phyloP scores from a whole-genome alignment of 2,113 vertebrate genomes.

The Epinephelus lanceolatus region DNA sequence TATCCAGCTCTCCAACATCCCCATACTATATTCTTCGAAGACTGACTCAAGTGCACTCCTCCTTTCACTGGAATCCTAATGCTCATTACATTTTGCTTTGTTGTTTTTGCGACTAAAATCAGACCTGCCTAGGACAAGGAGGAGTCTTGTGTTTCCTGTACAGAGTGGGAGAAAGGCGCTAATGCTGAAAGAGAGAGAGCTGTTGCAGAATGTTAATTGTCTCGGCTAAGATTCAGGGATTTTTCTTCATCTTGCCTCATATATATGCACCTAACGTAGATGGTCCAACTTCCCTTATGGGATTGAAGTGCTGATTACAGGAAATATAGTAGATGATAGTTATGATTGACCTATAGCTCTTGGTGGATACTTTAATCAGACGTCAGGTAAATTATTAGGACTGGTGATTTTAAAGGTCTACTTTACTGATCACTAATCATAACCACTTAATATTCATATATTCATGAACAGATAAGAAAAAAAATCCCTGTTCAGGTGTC shows the following conservation, averaged over 20 bases:
- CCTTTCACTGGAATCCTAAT: not conserved
- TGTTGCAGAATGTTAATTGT: conserved; percentile 3
- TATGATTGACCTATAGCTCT: conserved; percentile 21
- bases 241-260: not conserved
- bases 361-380: conserved; percentile 27
- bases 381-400: conserved; percentile 3
- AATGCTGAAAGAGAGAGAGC: not conserved
- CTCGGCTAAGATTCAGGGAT: not conserved
- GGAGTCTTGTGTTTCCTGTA: not conserved
- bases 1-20: not conserved
- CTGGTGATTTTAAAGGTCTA: not conserved
- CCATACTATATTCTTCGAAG: not conserved
- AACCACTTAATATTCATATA: not conserved
- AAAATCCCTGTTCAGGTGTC: not conserved
- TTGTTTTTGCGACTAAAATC: not conserved
- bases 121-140: not conserved
- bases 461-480: not conserved
- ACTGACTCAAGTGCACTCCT: not conserved
- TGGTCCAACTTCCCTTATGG: not conserved
- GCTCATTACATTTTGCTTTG: not conserved
- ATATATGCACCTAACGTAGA: not conserved
- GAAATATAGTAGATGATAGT: conserved; percentile 16
- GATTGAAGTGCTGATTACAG: conserved; percentile 34
- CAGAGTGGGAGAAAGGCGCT: conserved; percentile 12
- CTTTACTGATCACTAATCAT: conserved; percentile 22